Evolutionary conservation across 2,888 invertebrate genomes (phyloP).

Genomic region (Euzetes globulus): DNA sequence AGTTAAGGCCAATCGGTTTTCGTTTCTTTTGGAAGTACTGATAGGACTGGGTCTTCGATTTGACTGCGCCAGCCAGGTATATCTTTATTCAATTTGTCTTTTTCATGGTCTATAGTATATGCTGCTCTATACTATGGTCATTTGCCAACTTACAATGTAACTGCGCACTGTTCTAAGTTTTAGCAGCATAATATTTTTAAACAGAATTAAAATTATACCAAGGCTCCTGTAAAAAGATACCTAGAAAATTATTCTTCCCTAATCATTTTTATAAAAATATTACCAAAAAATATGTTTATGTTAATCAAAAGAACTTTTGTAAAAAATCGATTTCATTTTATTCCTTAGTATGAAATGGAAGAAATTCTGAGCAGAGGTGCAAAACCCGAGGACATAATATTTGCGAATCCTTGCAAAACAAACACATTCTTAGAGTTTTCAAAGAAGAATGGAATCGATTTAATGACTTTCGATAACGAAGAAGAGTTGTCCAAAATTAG

Average conservation of each 20-base stretch:
- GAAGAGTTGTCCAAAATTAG: background rate
- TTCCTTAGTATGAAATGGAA: background rate
- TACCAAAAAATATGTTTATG: too few species aligned
- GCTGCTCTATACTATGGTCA: too few species aligned
- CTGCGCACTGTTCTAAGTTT: too few species aligned
- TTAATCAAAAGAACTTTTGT: too few species aligned
- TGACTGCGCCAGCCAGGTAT: conserved; percentile 11
- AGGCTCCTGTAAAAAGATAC: too few species aligned
- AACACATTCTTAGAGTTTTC: background rate
- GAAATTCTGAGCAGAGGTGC: background rate
- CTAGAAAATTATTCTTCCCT: too few species aligned
- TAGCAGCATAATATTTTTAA: too few species aligned
- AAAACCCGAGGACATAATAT: background rate
- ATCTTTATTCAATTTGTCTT: background rate
- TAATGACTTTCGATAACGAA: background rate
- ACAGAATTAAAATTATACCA: too few species aligned
- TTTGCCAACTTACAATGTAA: too few species aligned
- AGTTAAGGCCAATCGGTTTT: background rate
- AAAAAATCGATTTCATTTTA: too few species aligned
- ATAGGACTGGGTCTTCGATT: background rate
- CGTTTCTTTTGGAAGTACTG: background rate
- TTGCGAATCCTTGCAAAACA: background rate
- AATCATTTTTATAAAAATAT: too few species aligned
- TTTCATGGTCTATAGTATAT: too few species aligned
- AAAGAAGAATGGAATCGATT: background rate